Evolutionary conservation across 2,113 vertebrate species (phyloP).

Genomic region (Psettodes erumei): DNA sequence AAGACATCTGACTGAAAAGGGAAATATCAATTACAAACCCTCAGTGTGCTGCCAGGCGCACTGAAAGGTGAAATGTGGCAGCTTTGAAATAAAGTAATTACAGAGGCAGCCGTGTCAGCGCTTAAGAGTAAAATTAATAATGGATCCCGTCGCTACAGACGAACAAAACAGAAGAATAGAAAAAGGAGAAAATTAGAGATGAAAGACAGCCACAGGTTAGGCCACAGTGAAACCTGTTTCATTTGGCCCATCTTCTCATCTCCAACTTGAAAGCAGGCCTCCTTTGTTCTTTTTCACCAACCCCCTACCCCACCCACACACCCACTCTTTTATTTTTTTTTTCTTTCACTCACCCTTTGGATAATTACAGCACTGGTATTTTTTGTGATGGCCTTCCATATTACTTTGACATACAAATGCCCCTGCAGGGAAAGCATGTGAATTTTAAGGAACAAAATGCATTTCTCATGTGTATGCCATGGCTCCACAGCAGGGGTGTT

Average conservation of each 20-base stretch:
- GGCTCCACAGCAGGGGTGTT: background rate
- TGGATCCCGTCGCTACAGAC: background rate
- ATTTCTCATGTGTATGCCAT: background rate
- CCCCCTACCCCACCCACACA: background rate
- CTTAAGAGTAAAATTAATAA: constrained; percentile 58
- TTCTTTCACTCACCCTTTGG: background rate
- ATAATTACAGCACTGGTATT: constrained; percentile 42
- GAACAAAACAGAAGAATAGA: constrained; percentile 8
- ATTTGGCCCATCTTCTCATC: constrained; percentile 55
- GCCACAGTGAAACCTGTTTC: constrained; percentile 12
- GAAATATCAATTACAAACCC: constrained; percentile 40
- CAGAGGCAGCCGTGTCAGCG: constrained; percentile 34
- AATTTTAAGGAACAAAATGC: background rate
- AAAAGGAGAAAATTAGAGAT: constrained; percentile 34
- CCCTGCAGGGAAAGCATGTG: constrained; percentile 16
- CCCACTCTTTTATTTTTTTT: background rate
- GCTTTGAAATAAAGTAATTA: constrained; percentile 61
- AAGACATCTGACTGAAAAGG: constrained; percentile 15
- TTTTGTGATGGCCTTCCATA: background rate
- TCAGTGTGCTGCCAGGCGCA: constrained; percentile 19
- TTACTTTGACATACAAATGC: background rate
- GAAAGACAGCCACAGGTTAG: constrained; percentile 48
- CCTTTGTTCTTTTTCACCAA: constrained; percentile 43
- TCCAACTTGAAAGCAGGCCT: constrained; percentile 47
- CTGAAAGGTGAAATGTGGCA: constrained; percentile 29